Base-by-base conservation (phyloP, 2,888 invertebrate species). In the Euzophera pinguis region DNA sequence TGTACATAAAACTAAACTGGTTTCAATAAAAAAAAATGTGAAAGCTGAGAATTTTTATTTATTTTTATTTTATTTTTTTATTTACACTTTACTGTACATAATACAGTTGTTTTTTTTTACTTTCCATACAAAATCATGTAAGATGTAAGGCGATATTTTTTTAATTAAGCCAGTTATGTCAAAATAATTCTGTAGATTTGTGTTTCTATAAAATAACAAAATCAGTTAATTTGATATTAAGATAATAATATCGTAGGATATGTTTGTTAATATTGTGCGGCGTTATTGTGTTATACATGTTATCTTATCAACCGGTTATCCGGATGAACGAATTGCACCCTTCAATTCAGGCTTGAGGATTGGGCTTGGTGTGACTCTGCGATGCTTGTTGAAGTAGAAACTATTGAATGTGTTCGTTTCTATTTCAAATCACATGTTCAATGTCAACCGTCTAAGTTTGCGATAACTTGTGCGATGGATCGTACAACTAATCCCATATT, bases 291-390 rank as follows among this genome's bases (percentile, higher is more conserved):
- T 59, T 62, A 60, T 9, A 43, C 66, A 63, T 71, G 71, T 67
- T 63, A 81, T 63, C 71, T 57, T 86, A 85, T 87, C 84, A 65
- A 58, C 71, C 71, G 79, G 81, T 58, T 76, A 67, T 81, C 64
- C 78, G 75, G 77, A 72, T 82, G 81, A 83, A 67, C 65, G 77
- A 67, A 56, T 77, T 62, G 55, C 61, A 69, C 67, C 74, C 66
- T 68, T 69, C 59, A 60, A 65, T 68, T 69, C 16, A 5, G 6
- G 62, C 55, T 60, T 57, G 62, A 67, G 57, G 63, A 64, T 69
- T 66, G 59, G 59, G 61, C 65, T 1, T 10, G 32, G 71, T 62
- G 59, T 56, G 61, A 69, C 60, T 62, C 65, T 69, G 69, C 63
- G 66, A 71, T 72, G 76, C 73, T 72, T 71, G 71, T 57, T 69